Percentiles rank a stretch among this genome's conserved stretches.
These are phyloP conservation scores for Caenorhabditis imperialis DNA, from an alignment of 2,888 invertebrate genomes.

Conservation along the genomic window DNA sequence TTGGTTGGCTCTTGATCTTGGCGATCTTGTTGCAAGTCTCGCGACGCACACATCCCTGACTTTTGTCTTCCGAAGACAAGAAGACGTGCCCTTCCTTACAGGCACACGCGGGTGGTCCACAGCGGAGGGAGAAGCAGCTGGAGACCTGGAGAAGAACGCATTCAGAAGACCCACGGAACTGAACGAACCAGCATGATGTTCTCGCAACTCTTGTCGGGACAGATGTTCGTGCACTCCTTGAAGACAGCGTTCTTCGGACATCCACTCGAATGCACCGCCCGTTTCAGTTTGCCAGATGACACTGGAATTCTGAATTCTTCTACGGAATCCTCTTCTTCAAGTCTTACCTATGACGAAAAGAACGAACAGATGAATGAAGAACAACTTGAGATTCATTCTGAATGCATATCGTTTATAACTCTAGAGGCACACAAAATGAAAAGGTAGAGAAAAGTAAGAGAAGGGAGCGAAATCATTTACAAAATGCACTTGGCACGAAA, in stretches of 20 bases:
- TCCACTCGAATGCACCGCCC: constrained; percentile 31
- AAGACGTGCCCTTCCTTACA: constrained; percentile 64
- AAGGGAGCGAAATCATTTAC: constrained; percentile 12
- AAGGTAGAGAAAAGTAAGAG: too few relatives aligned
- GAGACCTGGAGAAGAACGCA: constrained; percentile 49
- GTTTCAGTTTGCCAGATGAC: constrained; percentile 1
- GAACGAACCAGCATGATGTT: constrained; percentile 32
- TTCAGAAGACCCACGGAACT: background rate
- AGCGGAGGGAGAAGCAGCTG: constrained; percentile 66
- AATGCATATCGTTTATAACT: constrained; percentile 9
- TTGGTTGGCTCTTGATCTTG: constrained; percentile 1
- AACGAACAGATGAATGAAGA: background rate
- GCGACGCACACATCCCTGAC: constrained; percentile 56
- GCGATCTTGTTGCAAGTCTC: constrained; percentile 46
- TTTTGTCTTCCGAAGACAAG: constrained; percentile 37
- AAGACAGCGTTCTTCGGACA: constrained; percentile 58
- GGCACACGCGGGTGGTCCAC: constrained; percentile 59
- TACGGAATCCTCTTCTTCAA: background rate
- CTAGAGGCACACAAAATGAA: constrained; percentile 1
- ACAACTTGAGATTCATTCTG: background rate
- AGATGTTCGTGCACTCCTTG: constrained; percentile 61
- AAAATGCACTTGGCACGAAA: constrained; percentile 26
- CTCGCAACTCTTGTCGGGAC: constrained; percentile 60
- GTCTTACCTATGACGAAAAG: background rate
- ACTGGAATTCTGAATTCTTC: background rate